These are phyloP conservation scores for Drosophila dives DNA, from an alignment of 2,888 invertebrate genomes.

Conservation along the genomic window DNA sequence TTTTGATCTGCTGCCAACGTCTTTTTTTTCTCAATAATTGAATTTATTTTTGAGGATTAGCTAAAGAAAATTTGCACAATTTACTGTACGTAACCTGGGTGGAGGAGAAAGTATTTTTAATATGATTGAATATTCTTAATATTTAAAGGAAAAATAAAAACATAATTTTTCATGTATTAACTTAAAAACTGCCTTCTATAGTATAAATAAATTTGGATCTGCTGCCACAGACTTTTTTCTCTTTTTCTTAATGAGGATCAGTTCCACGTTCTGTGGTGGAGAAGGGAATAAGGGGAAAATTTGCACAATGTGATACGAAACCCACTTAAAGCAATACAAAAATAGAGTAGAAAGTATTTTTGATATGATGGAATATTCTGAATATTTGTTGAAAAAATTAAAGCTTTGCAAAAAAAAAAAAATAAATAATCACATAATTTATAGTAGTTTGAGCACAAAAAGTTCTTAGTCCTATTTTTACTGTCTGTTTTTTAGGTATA, in stretches of 20 bases:
- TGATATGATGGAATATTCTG: too few relatives aligned
- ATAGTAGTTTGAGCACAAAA: background rate
- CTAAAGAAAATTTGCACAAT: too few relatives aligned
- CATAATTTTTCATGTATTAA: background rate
- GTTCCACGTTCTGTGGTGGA: background rate
- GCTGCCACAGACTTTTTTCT: background rate
- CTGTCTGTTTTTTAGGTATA: background rate
- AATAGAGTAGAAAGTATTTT: too few relatives aligned
- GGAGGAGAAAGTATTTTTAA: background rate
- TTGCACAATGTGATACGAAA: too few relatives aligned
- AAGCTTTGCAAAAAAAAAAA: background rate
- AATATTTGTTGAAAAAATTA: too few relatives aligned
- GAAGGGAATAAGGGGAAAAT: background rate
- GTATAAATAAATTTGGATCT: background rate
- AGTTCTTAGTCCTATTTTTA: background rate
- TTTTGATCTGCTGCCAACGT: too few relatives aligned
- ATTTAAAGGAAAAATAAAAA: background rate
- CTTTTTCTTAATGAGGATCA: too few relatives aligned
- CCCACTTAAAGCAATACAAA: too few relatives aligned
- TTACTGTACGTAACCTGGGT: background rate
- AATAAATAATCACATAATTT: background rate
- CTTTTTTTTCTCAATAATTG: too few relatives aligned
- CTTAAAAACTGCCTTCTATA: background rate
- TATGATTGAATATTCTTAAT: too few relatives aligned
- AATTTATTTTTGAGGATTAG: background rate